A percentile compares a stretch with the other conserved stretches of the same genome.
Evolutionary conservation across 2,113 vertebrate species (phyloP).

Genomic region (Gymnogyps californianus): DNA sequence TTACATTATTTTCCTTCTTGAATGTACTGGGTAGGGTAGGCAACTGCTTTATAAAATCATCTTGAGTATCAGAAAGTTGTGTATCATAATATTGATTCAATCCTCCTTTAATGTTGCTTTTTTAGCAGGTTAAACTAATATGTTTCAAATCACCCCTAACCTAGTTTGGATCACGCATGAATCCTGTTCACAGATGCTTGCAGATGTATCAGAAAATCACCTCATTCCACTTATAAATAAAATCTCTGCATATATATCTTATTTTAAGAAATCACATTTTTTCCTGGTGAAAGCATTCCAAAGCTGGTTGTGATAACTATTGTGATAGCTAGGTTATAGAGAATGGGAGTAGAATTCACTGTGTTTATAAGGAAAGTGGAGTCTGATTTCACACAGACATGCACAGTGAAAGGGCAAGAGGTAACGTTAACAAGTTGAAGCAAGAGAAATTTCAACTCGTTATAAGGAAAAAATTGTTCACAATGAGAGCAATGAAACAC

Average conservation of each 20-base stretch:
- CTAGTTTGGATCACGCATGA: neutral
- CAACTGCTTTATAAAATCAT: neutral
- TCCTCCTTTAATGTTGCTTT: neutral
- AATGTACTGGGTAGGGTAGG: neutral
- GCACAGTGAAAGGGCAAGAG: neutral
- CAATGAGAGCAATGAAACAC: neutral
- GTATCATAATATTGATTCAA: neutral
- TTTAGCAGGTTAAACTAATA: neutral
- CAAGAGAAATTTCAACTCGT: neutral
- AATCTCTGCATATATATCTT: neutral
- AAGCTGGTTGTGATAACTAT: neutral
- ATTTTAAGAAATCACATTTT: neutral
- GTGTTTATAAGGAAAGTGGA: neutral
- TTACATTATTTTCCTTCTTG: neutral
- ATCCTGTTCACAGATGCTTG: neutral
- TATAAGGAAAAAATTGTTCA: neutral
- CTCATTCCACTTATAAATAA: neutral
- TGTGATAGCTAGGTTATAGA: neutral
- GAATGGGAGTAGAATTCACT: neutral
- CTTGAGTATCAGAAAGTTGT: neutral
- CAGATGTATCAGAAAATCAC: neutral
- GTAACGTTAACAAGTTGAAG: neutral
- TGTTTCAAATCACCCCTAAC: neutral
- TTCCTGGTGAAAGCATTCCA: neutral
- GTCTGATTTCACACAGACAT: neutral